Conservation (phyloP, 2,113 vertebrate genomes). For the Caretta caretta region DNA sequence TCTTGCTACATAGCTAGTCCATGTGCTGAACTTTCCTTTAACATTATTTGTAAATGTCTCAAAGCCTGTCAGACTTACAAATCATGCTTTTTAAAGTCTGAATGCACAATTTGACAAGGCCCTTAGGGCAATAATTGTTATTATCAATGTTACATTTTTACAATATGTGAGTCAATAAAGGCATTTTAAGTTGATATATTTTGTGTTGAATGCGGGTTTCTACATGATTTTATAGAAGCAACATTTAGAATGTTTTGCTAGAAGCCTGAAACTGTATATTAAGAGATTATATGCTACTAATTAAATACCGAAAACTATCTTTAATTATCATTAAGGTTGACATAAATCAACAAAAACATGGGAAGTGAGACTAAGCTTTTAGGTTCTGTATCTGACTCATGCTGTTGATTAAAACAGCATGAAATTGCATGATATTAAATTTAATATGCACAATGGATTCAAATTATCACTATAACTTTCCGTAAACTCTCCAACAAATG, state of each 20-base stretch:
- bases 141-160: neutral
- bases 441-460: neutral
- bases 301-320: neutral
- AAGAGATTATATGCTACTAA: conserved; percentile 33
- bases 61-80: neutral
- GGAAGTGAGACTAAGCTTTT: neutral
- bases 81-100: neutral
- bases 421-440: neutral
- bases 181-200: conserved; percentile 25
- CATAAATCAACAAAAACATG: neutral
- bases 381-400: neutral
- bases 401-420: neutral
- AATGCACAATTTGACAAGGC: fast-evolving
- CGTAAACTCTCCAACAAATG: neutral
- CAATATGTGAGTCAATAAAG: conserved; percentile 6
- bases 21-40: neutral
- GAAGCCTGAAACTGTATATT: conserved; percentile 13
- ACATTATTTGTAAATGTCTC: neutral
- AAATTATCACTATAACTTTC: neutral
- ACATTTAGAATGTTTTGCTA: conserved; percentile 26
- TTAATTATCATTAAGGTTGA: neutral
- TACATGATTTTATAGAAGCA: conserved; percentile 30
- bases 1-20: neutral
- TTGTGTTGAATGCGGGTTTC: conserved; percentile 30
- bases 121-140: neutral